Evolutionary conservation across 2,888 invertebrate genomes (phyloP), one percentile per base, ranked within the genome.

Genomic region (Drosophila kambysellisi): DNA sequence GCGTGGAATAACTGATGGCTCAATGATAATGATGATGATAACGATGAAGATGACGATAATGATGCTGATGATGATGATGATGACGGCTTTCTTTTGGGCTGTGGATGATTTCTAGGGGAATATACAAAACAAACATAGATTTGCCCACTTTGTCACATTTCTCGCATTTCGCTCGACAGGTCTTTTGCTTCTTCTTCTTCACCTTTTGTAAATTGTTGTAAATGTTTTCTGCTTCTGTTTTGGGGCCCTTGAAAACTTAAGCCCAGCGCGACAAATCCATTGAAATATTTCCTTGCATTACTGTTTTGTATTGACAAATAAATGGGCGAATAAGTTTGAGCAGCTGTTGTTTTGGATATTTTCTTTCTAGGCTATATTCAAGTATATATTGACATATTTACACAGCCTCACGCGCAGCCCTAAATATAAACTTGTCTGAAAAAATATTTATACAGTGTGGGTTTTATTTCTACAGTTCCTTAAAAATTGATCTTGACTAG

Each of bases 1-100:
- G 87, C 58, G 66, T 69, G 68, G 89, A 87, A 87, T 87, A 76
- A 66, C 67, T 82, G 88, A 85, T 85, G 82, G 58, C 64, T 63
- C 48, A 58, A 68, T 64, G 54, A 50, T 75, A 33, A 58, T 63
- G 48, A 63, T 57, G 39, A 60, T 57, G 52, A 50, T 70, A 41
- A 73, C 57, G 70, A 64, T 53, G 70, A 67, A 53, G 65, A 63
- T 65, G 60, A 72, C 25, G 35, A 65, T 66, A 53, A 62, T 62
- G 60, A 39, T 37, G 25, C 25, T 66, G 57, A 61, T 65, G 60
- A 17, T 43, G 46, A 17, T 43, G 46, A 71, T 66, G 62, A 71
- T 59, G 62, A 53, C 43, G 62, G 51, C 76, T 62, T 62, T 56
- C 53, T 63, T 74, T 60, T 46, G 4, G 15, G 15, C 25, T 25